Evolutionary conservation across 2,797 vertebrate species (phyloP).

Genomic region (Smutsia gigantea): DNA sequence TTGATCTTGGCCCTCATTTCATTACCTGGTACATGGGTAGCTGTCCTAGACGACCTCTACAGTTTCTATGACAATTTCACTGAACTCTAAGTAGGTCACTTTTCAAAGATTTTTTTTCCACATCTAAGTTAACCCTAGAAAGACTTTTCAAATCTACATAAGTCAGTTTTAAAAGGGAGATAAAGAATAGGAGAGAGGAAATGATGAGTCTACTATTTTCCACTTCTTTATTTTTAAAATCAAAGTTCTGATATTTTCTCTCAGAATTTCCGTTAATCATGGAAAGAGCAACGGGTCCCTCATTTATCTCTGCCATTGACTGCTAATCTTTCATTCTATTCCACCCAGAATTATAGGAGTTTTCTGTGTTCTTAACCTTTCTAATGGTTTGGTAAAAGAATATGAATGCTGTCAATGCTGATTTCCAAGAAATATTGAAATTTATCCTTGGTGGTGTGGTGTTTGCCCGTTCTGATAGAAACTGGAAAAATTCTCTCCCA

Average conservation of each 20-base stretch:
- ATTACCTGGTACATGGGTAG: not conserved
- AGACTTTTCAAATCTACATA: not conserved
- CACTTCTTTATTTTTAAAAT: conserved; percentile 1
- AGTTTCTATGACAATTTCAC: conserved; percentile 1
- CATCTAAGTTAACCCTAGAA: not conserved
- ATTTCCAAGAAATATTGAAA: not conserved
- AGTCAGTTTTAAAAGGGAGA: not conserved
- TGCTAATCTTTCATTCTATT: not conserved
- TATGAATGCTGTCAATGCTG: fast-evolving
- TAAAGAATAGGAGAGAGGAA: not conserved
- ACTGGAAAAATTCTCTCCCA: not conserved
- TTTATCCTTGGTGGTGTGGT: not conserved
- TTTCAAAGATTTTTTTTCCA: not conserved
- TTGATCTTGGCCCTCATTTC: not conserved
- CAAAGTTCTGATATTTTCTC: not conserved
- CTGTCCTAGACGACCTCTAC: not conserved
- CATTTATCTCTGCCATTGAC: not conserved
- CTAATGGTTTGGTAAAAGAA: not conserved
- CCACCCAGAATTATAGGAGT: not conserved
- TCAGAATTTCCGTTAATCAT: conserved; percentile 9
- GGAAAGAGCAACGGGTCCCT: not conserved
- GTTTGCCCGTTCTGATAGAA: not conserved
- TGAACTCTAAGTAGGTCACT: conserved; percentile 45
- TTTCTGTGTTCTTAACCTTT: not conserved
- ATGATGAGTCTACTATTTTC: not conserved